Evolutionary conservation across 1,140 invertebrate genomes (phyloP).

Genomic region (Pseudachorutes palmiensis): DNA sequence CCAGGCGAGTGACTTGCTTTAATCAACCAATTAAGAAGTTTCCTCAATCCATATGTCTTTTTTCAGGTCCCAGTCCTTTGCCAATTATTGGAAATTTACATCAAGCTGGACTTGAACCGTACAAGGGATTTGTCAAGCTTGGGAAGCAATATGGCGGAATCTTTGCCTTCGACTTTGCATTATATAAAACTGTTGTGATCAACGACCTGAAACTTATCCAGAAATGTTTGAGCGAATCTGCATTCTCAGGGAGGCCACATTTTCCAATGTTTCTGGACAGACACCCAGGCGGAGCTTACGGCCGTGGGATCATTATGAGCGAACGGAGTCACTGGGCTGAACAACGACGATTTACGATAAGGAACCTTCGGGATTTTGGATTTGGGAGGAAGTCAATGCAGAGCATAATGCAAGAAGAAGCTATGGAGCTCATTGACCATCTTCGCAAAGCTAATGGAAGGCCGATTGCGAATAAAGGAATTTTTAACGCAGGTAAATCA

Average conservation of each 20-base stretch:
- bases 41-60: no score
- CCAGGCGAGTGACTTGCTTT: no score
- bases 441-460: not conserved
- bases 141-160: not conserved
- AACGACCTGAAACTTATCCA: not conserved
- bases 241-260: not conserved
- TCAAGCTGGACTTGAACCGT: not conserved
- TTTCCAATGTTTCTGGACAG: not conserved
- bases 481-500: not conserved
- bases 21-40: no score
- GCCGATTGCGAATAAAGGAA: not conserved
- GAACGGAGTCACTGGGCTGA: constrained; percentile 18
- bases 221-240: not conserved
- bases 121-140: not conserved
- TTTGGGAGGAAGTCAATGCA: constrained; percentile 41
- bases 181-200: not conserved
- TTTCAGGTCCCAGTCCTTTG: not conserved
- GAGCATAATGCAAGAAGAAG: constrained; percentile 39
- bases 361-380: constrained; percentile 40
- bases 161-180: not conserved
- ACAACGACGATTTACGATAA: constrained; percentile 40
- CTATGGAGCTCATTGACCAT: not conserved
- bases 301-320: not conserved
- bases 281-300: not conserved
- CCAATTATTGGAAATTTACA: constrained; percentile 1